Evolutionary conservation across 2,888 invertebrate genomes (phyloP), one percentile per base, ranked within the genome.

Genomic region (Pharmacophagus antenor): DNA sequence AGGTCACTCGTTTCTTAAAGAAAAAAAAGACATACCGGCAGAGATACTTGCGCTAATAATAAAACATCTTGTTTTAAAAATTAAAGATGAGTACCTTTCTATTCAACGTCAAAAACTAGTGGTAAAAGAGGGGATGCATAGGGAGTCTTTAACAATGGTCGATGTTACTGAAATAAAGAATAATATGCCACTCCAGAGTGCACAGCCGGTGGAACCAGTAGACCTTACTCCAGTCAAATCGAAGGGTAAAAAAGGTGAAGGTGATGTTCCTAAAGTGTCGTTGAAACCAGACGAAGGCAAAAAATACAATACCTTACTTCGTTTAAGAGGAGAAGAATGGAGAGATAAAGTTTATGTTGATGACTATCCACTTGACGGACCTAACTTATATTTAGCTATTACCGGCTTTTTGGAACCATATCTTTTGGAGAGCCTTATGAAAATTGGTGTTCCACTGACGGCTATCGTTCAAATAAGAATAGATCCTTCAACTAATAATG

Each of bases 241-340:
- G 1, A 84, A 83, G 64, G 74, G 71, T 15, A 83, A 80, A 61
- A 79, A 78, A 58, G 69, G 64, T 5, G 76, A 74, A 37, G 37
- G 31, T 12, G 73, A 73, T n/a, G 55, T 58, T 4, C 51, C 48
- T 17, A 25, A 62, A n/a, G 56, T 61, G 56, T 37, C 66, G 2
- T 66, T 71, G 4, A 78, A 78, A 62, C 70, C 70, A 17, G 72
- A 71, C 15, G 84, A 80, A 64, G 83, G 77, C 1, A 89, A 88
- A 62, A 92, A 91, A 67, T 84, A 84, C 64, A 90, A 87, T 65
- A 92, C 92, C 4, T 73, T 71, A 25, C 80, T 92, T 12, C 81
- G 91, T 66, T 82, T 85, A 1, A 80, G 92, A 47, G 91, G 91
- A 12, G 92, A 92, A 71, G 92, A 92, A 70, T 92, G 92, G 92